Conservation (phyloP, 2,797 vertebrate species). For the Rhabdomys pumilio region DNA sequence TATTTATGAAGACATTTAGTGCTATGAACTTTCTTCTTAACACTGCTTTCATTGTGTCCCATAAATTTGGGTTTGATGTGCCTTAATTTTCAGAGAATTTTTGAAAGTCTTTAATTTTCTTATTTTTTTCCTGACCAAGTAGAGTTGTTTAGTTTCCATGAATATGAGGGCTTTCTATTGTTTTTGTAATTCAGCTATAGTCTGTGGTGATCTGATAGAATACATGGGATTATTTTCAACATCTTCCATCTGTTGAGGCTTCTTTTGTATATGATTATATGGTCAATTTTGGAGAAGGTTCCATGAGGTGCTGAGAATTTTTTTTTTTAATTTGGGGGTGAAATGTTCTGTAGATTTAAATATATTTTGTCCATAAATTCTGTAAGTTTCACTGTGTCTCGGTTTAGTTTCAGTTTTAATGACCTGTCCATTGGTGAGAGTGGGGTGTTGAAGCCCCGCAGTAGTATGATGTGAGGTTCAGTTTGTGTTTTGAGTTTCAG, state of each 20-base stretch:
- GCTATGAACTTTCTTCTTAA: background rate
- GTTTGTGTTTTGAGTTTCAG: background rate
- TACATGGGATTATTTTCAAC: background rate
- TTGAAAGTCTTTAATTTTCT: background rate
- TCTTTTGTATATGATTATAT: background rate
- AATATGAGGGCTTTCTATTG: background rate
- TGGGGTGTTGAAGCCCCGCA: background rate
- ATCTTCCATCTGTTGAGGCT: background rate
- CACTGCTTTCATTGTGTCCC: background rate
- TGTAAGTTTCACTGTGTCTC: background rate
- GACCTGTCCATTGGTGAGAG: background rate
- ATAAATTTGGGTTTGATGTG: background rate
- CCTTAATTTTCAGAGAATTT: background rate
- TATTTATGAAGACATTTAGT: background rate
- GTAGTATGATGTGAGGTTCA: background rate
- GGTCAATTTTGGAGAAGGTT: background rate
- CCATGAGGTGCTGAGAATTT: background rate
- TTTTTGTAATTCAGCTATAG: background rate
- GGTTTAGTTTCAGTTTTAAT: background rate
- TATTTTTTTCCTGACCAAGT: background rate
- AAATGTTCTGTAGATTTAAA: background rate
- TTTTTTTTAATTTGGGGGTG: background rate
- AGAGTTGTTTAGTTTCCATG: background rate
- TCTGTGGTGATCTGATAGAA: background rate
- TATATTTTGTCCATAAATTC: background rate